Percentiles rank a stretch among this genome's conserved stretches.
Evolutionary conservation across 2,113 vertebrate genomes (phyloP).

Genomic region (Callocephalon fimbriatum): DNA sequence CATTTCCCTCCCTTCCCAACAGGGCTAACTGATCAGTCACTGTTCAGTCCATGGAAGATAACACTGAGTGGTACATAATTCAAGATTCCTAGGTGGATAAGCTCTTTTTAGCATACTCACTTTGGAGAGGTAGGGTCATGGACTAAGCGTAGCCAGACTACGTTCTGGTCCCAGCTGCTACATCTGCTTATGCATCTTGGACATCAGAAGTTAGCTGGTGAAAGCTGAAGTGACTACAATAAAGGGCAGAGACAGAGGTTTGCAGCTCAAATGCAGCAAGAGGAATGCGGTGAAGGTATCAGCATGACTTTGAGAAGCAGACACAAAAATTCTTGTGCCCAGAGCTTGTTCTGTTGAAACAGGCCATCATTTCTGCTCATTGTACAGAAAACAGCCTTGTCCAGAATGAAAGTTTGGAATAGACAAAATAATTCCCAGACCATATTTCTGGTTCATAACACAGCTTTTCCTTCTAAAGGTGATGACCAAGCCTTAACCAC

Average conservation of each 20-base stretch:
- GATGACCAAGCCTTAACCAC: background rate
- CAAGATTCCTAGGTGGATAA: background rate
- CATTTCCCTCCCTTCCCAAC: background rate
- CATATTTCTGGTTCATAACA: fast-evolving
- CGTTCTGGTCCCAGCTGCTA: background rate
- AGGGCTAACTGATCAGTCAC: background rate
- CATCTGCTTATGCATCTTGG: fast-evolving
- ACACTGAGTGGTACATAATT: background rate
- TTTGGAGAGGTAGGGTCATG: background rate
- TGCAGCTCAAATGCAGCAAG: background rate
- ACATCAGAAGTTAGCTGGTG: background rate
- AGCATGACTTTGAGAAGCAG: background rate
- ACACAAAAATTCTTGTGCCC: background rate
- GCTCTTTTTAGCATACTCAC: background rate
- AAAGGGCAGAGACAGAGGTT: background rate
- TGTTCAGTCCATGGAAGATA: background rate
- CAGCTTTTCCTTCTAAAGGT: background rate
- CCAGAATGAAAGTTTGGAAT: background rate
- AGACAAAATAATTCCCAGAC: background rate
- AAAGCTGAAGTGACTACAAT: background rate
- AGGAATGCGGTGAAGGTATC: background rate
- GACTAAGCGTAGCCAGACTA: background rate
- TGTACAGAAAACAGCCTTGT: background rate
- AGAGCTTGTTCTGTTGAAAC: background rate
- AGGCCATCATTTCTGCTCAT: background rate